Evolutionary conservation across 2,113 vertebrate genomes (phyloP), one percentile per base, ranked within the genome.

Genomic region (Picathartes gymnocephalus): DNA sequence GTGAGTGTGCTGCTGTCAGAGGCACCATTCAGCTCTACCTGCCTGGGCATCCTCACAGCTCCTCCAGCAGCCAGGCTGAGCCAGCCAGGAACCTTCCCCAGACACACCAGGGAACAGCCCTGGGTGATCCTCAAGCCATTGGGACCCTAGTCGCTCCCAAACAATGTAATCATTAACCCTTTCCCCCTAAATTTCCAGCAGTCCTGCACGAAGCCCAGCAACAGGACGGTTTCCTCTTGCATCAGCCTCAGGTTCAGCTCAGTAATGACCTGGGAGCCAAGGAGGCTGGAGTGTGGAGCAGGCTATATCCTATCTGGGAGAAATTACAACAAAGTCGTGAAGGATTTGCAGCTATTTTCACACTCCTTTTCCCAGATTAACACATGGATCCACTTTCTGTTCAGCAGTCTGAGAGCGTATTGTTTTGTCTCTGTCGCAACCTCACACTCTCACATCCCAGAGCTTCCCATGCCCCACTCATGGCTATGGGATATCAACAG

Each of bases 281-380:
- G 70, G 74, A 69, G 66, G 84, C 48, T 85, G 81, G 66, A 85
- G 78, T 10, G 4, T 37, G 35, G 50, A 82, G 54, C 40, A n/a
- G 57, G 57, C 28, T 88, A 58, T 54, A 45, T 89, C 81, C 87
- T 96, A 77, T 92, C 86, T 87, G 50, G 66, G 70, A 85, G 90
- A 95, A 95, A 95, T 87, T 85, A 93, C 84, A 90, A 69, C 70
- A 72, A 91, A 96, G 91, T 92, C 3, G 28, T 83, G 94, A 91
- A 95, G 94, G 93, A 93, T 97, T 96, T 96, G 88, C 85, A 93
- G 94, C 86, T 95, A 88, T 93, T 96, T 96, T 95, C 94, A 73
- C 88, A 82, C 92, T 92, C 82, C 44, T 95, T 95, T 95, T 92
- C 94, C 94, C 91, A 95, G 95, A 95, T 95, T 95, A 96, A 96